Base-by-base conservation (phyloP, 2,888 invertebrate species). In the Candidula unifasciata region DNA sequence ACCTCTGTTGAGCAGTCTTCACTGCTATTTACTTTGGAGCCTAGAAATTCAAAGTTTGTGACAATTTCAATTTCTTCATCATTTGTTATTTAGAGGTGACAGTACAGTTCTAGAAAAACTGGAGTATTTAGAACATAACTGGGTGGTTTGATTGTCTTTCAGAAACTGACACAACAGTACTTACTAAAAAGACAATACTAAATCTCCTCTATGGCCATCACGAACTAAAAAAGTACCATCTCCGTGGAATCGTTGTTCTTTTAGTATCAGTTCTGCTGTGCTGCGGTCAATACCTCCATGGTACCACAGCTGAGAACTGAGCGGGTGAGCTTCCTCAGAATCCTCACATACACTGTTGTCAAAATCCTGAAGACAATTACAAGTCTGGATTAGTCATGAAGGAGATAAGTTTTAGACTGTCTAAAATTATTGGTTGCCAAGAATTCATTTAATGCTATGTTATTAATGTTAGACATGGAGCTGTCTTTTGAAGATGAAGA, bases 131-230 rank as follows among this genome's bases (percentile, higher is more conserved):
- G 18, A 16, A 54, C 18, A 16, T 54, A 18, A 10, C 10, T 54
- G 57, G 18, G 13, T 54, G 13, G 18, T 16, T 16, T 54, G 13
- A 16, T 54, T 54, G 10, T 18, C 10, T 54, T 54, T 54, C 10
- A 10, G 18, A 54, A 54, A 10, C n/a, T n/a, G n/a, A n/a, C 6
- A 18, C 21, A 24, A 24, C 21, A 44, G 24, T n/a, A 74, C 85
- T 85, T 57, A 87, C 87, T 82, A 66, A 82, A 87, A 87, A 30
- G 85, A 85, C 33, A 87, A 27, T 10, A 74, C 82, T 21, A 80
- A 35, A 5, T 82, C 97, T 94, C 98, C 98, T 0, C 98, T 98
- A 33, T 97, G 97, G 92, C 98, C 97, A 89, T 97, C 93, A 54
- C 98, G 95, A 0, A 99, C 98, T 64, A 92, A 89, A 85, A 91